Percentiles rank a stretch among this genome's conserved stretches.
Conservation (phyloP, 2,797 vertebrate genomes). For the Centropyge bicolor region DNA sequence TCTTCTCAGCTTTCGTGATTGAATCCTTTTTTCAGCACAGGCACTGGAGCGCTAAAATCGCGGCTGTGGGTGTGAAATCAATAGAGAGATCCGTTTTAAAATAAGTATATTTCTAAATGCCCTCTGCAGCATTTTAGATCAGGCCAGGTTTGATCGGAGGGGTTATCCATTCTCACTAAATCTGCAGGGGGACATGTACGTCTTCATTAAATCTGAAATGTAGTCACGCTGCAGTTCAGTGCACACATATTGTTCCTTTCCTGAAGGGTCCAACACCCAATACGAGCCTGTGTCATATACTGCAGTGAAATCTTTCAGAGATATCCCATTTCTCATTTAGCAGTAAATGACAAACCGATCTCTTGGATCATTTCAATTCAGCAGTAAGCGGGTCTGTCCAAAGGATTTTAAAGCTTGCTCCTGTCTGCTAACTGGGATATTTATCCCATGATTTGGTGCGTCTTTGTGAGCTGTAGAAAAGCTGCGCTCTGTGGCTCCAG, state of each 20-base stretch:
- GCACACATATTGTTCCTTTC: constrained; percentile 56
- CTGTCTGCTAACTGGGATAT: constrained; percentile 35
- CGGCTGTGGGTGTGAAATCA: constrained; percentile 40
- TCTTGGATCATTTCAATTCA: constrained; percentile 57
- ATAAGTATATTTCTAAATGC: constrained; percentile 40
- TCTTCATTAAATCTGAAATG: constrained; percentile 68
- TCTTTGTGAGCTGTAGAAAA: constrained; percentile 20
- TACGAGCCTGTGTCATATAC: constrained; percentile 45
- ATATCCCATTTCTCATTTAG: constrained; percentile 66
- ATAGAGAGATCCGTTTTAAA: constrained; percentile 49
- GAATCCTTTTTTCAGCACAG: background rate
- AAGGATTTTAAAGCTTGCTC: constrained; percentile 39
- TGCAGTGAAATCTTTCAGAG: constrained; percentile 51
- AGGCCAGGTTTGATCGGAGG: constrained; percentile 40
- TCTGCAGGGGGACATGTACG: constrained; percentile 52
- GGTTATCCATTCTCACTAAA: constrained; percentile 56
- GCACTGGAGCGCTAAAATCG: constrained; percentile 10
- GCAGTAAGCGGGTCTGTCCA: constrained; percentile 25
- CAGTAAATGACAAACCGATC: constrained; percentile 64
- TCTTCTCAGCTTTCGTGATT: constrained; percentile 18
- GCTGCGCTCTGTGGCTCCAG: background rate
- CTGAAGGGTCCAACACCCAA: constrained; percentile 28
- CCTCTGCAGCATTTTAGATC: constrained; percentile 36
- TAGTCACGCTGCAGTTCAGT: constrained; percentile 56
- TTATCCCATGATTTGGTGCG: constrained; percentile 23